Conservation (phyloP, 2,888 invertebrate genomes). For the Brenthis hecate region DNA sequence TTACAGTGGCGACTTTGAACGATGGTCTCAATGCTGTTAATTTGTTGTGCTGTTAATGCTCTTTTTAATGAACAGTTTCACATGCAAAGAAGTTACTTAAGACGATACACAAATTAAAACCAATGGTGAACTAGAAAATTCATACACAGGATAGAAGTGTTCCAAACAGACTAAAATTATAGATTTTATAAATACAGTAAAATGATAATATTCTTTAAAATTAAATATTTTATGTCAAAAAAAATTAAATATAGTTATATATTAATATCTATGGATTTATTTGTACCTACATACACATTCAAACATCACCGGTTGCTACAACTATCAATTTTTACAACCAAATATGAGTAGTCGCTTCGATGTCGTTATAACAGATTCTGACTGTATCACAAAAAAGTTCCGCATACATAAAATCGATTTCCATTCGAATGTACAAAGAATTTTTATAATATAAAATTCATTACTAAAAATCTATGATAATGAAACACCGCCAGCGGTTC, state of each 20-base stretch:
- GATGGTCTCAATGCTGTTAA: slow-evolving; percentile 40
- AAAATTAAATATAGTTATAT: too few relatives aligned
- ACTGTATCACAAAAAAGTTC: slow-evolving; percentile 3
- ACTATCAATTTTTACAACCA: too few relatives aligned
- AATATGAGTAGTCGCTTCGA: too few relatives aligned
- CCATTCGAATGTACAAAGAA: slow-evolving; percentile 34
- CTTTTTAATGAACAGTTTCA: slow-evolving; percentile 34
- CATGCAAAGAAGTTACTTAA: slow-evolving; percentile 20
- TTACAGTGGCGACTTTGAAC: slow-evolving; percentile 38
- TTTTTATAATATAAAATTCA: slow-evolving; percentile 45
- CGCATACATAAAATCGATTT: slow-evolving; percentile 17
- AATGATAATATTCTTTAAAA: slow-evolving; percentile 16
- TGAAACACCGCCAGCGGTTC: slow-evolving; percentile 69
- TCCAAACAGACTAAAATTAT: slow-evolving; percentile 30
- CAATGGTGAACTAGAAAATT: slow-evolving; percentile 32
- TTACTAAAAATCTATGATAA: slow-evolving; percentile 38
- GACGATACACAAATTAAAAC: slow-evolving; percentile 27
- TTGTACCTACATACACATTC: too few relatives aligned
- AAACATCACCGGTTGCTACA: too few relatives aligned
- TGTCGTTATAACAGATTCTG: too few relatives aligned
- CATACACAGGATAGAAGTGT: slow-evolving; percentile 23
- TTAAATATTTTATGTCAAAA: neutral
- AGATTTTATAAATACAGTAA: slow-evolving; percentile 7
- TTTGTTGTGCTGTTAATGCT: slow-evolving; percentile 17
- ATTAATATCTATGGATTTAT: too few relatives aligned